phyloP scores from a whole-genome alignment of 2,888 invertebrate genomes.

The Diachrysia chrysitis region DNA sequence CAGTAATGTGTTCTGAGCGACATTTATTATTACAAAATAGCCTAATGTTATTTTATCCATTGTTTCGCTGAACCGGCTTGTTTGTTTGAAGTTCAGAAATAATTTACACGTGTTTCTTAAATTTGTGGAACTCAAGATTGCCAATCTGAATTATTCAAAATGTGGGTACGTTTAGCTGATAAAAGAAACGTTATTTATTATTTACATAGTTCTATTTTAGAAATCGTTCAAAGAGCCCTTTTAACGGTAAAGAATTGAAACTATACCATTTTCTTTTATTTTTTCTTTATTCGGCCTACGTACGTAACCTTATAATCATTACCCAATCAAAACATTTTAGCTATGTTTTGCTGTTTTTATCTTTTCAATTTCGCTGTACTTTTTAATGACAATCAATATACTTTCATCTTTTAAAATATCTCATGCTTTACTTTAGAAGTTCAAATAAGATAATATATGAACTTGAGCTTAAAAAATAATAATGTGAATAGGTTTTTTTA shows the following conservation, averaged over 20 bases:
- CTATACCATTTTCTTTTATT: not conserved
- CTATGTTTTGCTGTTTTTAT: not conserved
- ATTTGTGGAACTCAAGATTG: not conserved
- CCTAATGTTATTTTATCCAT: not conserved
- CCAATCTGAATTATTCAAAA: not conserved
- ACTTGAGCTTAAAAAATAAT: not conserved
- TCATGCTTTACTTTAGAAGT: no score
- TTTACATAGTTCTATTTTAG: not conserved
- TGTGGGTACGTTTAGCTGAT: not conserved
- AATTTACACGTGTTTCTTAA: not conserved
- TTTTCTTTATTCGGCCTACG: not conserved
- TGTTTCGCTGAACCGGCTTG: not conserved
- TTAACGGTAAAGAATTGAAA: not conserved
- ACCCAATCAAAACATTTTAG: no score
- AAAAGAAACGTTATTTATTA: not conserved
- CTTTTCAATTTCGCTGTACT: no score
- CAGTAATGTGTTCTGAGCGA: not conserved
- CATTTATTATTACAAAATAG: slow-evolving; percentile 9
- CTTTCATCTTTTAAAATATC: no score
- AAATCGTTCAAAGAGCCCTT: not conserved
- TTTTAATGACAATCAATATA: no score
- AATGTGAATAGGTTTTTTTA: not conserved
- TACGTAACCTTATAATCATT: no score
- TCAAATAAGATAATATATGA: no score
- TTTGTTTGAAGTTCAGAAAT: not conserved